These are phyloP conservation scores for Olivierus martensii DNA, from an alignment of 1,140 invertebrate species.

Conservation along the genomic window DNA sequence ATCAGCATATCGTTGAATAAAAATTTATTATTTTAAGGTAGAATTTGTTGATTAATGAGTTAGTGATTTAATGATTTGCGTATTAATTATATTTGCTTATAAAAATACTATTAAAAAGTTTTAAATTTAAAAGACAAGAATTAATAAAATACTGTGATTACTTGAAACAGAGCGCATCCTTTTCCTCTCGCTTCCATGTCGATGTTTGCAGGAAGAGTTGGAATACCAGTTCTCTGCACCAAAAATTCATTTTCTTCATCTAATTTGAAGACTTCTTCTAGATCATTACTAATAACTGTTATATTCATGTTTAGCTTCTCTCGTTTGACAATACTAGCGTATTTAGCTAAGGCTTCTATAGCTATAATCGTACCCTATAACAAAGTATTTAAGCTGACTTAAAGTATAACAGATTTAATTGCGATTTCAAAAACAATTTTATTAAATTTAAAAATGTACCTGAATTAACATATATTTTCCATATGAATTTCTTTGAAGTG, in stretches of 20 bases:
- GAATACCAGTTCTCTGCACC: conserved; percentile 28
- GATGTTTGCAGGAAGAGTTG: conserved; percentile 33
- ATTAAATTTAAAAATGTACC: conserved; percentile 15
- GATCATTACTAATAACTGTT: conserved; percentile 27
- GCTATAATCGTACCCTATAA: conserved; percentile 49
- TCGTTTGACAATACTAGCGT: conserved; percentile 32
- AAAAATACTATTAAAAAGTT: no score
- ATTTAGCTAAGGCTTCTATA: conserved; percentile 46
- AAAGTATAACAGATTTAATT: no score
- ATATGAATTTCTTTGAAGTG: conserved; percentile 52
- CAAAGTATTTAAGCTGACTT: neutral
- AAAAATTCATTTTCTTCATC: conserved; percentile 34
- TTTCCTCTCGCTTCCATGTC: conserved; percentile 37
- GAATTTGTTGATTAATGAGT: no score
- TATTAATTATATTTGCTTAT: no score
- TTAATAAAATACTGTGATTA: conserved; percentile 30
- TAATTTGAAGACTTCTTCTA: conserved; percentile 29
- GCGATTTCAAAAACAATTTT: no score
- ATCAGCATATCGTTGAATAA: no score
- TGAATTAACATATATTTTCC: conserved; percentile 59
- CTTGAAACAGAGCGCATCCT: conserved; percentile 45
- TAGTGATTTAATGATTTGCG: no score
- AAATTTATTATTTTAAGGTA: no score
- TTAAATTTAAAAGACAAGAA: no score
- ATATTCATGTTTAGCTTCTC: conserved; percentile 31